phyloP scores from a whole-genome alignment of 2,888 invertebrate species.

The Nebria brevicollis region DNA sequence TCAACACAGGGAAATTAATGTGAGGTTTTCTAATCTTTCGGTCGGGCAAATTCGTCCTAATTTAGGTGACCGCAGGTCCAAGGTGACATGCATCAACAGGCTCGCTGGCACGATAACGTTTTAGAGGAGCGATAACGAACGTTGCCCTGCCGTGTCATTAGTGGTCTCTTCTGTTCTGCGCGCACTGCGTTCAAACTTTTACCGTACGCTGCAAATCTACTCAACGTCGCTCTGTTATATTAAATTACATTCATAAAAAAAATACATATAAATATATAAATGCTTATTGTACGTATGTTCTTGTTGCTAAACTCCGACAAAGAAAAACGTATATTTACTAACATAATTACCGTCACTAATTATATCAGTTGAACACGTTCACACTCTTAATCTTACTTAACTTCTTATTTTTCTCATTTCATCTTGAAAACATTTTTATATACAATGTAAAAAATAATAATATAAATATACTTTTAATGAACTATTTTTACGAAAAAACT shows the following conservation, averaged over 20 bases:
- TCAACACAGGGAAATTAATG: slow-evolving; percentile 15
- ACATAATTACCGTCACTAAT: too few relatives aligned
- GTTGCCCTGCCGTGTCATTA: slow-evolving; percentile 9
- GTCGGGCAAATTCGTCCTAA: slow-evolving; percentile 25
- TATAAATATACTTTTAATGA: too few relatives aligned
- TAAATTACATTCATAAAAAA: background rate
- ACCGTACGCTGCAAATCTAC: background rate
- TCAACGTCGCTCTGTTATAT: background rate
- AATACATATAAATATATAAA: too few relatives aligned
- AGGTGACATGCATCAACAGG: slow-evolving; percentile 29
- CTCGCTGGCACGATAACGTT: background rate
- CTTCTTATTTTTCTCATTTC: too few relatives aligned
- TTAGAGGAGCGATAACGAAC: slow-evolving; percentile 13
- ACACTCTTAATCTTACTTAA: too few relatives aligned
- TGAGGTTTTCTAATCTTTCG: slow-evolving; percentile 23
- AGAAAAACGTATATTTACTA: too few relatives aligned
- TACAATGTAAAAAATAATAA: too few relatives aligned
- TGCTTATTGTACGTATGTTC: too few relatives aligned
- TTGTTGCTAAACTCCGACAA: too few relatives aligned
- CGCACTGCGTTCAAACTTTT: background rate
- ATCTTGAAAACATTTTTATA: too few relatives aligned
- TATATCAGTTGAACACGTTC: too few relatives aligned
- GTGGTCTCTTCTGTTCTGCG: slow-evolving; percentile 11
- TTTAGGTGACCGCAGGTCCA: slow-evolving; percentile 19
- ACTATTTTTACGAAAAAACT: too few relatives aligned